Evolutionary conservation across 2,888 invertebrate genomes (phyloP).

Genomic region (Limnephilus rhombicus): DNA sequence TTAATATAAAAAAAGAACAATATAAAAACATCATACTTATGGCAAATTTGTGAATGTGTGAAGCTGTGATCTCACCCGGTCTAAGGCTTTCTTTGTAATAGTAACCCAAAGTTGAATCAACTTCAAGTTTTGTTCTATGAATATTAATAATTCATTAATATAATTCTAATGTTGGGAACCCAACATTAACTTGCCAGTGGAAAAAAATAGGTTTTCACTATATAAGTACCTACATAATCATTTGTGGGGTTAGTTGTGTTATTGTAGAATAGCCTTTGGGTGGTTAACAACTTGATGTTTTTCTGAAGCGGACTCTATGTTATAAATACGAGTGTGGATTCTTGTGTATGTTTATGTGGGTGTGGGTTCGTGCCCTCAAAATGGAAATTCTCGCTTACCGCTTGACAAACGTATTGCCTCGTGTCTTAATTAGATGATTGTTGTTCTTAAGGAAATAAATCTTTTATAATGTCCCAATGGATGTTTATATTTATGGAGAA

Average conservation of each 20-base stretch:
- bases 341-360: slow-evolving; percentile 54
- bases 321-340: slow-evolving; percentile 44
- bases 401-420: slow-evolving; percentile 67
- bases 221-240: neutral
- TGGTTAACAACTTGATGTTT: neutral
- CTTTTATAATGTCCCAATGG: slow-evolving; percentile 62
- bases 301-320: slow-evolving; percentile 43
- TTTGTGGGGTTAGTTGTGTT: neutral
- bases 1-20: no score
- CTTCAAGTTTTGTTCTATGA: no score
- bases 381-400: slow-evolving; percentile 65
- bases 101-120: no score
- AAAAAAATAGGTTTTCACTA: neutral
- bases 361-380: slow-evolving; percentile 44
- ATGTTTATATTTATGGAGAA: slow-evolving; percentile 63
- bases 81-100: no score
- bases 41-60: no score
- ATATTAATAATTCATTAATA: no score
- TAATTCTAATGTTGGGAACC: no score
- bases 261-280: neutral
- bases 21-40: no score
- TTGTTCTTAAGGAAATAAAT: slow-evolving; percentile 64
- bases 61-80: no score
- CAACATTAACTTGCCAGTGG: neutral
- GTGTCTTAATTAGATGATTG: slow-evolving; percentile 66